These are phyloP conservation scores for Andrena bucephala DNA, from an alignment of 2,888 invertebrate genomes.

Conservation along the genomic window DNA sequence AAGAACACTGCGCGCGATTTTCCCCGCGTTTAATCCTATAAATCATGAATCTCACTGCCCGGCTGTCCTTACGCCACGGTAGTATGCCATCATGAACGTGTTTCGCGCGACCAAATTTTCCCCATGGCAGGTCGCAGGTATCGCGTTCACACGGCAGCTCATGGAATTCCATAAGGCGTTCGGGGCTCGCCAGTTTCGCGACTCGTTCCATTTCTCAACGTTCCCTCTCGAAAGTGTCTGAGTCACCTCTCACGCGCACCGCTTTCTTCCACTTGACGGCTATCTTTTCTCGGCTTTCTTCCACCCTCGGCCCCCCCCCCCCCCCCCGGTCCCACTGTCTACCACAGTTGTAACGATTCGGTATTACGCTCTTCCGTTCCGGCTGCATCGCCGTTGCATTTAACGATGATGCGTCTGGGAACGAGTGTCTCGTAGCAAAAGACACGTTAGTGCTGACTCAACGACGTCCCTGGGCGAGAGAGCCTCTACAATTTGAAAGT, in stretches of 20 bases:
- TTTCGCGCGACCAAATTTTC: conserved; percentile 46
- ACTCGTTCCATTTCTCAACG: conserved; percentile 59
- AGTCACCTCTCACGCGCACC: conserved; percentile 36
- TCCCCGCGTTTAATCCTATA: conserved; percentile 28
- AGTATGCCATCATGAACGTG: conserved; percentile 43
- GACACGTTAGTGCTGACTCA: neutral
- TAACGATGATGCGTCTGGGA: conserved; percentile 31
- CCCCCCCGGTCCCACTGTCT: conserved; percentile 5
- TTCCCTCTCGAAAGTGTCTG: conserved; percentile 55
- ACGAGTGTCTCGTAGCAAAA: neutral
- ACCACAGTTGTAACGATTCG: conserved; percentile 12
- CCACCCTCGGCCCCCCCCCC: neutral
- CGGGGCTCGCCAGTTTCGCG: conserved; percentile 47
- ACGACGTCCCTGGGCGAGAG: neutral
- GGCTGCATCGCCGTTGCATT: neutral
- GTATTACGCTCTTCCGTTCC: conserved; percentile 21
- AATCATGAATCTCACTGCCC: conserved; percentile 61
- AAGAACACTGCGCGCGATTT: neutral
- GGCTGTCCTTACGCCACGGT: conserved; percentile 41
- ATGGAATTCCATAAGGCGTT: conserved; percentile 62
- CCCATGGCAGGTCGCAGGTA: conserved; percentile 46
- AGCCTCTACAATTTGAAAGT: neutral
- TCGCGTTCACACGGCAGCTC: conserved; percentile 50
- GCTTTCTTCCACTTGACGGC: conserved; percentile 23
- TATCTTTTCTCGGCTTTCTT: conserved; percentile 26